These are phyloP conservation scores for Lindbergichthys nudifrons DNA, from an alignment of 2,797 vertebrate species.

Conservation along the genomic window DNA sequence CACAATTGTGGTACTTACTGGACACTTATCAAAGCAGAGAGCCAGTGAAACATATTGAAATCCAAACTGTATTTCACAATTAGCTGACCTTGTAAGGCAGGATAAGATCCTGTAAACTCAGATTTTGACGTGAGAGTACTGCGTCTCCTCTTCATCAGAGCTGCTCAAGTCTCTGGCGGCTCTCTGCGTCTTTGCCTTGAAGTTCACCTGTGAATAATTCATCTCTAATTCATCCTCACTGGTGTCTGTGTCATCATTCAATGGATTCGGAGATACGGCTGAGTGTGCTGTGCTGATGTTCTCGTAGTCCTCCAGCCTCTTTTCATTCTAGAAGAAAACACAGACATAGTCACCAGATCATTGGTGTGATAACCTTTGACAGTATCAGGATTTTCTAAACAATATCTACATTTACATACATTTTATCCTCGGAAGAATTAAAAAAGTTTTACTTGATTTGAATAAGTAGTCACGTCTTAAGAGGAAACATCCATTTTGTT, in stretches of 20 bases:
- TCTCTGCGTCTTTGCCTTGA: slow-evolving; percentile 6
- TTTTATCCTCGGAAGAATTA: not conserved
- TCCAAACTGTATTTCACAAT: too few species aligned
- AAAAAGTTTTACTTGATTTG: not conserved
- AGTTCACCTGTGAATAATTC: slow-evolving; percentile 54
- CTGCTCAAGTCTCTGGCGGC: slow-evolving; percentile 11
- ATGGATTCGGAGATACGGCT: not conserved
- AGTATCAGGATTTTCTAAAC: too few species aligned
- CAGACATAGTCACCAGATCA: not conserved
- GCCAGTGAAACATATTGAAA: too few species aligned
- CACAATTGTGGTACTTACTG: too few species aligned
- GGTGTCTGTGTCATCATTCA: slow-evolving; percentile 45
- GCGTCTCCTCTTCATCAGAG: slow-evolving; percentile 42
- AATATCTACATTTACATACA: too few species aligned
- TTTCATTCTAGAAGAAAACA: slow-evolving; percentile 15
- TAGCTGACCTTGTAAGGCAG: too few species aligned
- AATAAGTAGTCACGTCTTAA: not conserved
- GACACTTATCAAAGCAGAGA: too few species aligned
- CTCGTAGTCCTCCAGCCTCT: slow-evolving; percentile 43
- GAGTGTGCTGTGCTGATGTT: slow-evolving; percentile 9
- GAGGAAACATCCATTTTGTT: not conserved
- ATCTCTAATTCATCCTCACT: slow-evolving; percentile 65
- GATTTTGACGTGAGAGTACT: too few species aligned
- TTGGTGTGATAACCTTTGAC: not conserved
- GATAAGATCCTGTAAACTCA: too few species aligned